phyloP scores from a whole-genome alignment of 1,140 invertebrate genomes.

The Idris sp. region DNA sequence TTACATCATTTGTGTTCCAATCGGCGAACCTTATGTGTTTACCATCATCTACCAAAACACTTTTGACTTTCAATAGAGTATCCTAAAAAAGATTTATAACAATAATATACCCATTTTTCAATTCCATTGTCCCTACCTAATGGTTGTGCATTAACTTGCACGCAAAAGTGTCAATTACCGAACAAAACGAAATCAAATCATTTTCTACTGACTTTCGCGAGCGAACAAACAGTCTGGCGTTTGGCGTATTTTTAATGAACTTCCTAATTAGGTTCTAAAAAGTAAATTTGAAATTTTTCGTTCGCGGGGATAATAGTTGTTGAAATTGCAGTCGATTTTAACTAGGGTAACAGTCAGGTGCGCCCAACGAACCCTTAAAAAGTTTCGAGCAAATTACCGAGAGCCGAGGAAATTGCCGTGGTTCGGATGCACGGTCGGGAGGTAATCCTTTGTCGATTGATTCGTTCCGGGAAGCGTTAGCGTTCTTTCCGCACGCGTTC shows the following conservation, averaged over 20 bases:
- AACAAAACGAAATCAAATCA: conserved; percentile 39
- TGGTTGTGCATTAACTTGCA: conserved; percentile 4
- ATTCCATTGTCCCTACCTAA: conserved; percentile 19
- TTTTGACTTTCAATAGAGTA: conserved; percentile 90
- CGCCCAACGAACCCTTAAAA: conserved; percentile 66
- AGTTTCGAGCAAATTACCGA: conserved; percentile 72
- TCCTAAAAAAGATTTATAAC: conserved; percentile 80
- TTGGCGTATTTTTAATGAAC: conserved; percentile 42
- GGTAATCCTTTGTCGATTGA: conserved; percentile 69
- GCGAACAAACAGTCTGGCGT: no score
- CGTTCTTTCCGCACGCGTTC: conserved; percentile 66
- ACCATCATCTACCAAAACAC: conserved; percentile 91
- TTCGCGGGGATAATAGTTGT: conserved; percentile 32
- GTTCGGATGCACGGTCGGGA: conserved; percentile 64
- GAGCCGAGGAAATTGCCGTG: conserved; percentile 66
- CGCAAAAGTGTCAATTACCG: conserved; percentile 37
- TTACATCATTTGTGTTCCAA: conserved; percentile 96
- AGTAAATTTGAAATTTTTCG: conserved; percentile 47
- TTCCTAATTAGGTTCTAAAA: conserved; percentile 53
- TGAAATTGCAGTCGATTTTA: conserved; percentile 61
- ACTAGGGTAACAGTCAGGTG: conserved; percentile 50
- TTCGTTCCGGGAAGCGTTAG: conserved; percentile 71
- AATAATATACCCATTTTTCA: conserved; percentile 34
- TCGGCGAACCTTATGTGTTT: conserved; percentile 94
- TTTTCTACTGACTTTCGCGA: conserved; percentile 17